phyloP scores from a whole-genome alignment of 2,797 vertebrate genomes.

The Coregonus ussuriensis region DNA sequence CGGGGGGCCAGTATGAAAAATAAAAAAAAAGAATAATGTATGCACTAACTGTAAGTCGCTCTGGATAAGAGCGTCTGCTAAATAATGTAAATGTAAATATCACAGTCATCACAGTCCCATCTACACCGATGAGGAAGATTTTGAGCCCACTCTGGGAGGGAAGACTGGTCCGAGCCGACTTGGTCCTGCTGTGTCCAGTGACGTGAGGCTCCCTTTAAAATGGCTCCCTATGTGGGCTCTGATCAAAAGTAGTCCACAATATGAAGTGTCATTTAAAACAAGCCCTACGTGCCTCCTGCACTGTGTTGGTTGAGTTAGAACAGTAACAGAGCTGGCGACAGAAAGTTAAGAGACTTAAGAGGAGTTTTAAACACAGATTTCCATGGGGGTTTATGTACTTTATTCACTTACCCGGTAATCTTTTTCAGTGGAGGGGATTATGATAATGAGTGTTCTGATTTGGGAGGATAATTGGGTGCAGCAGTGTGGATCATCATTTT shows the following conservation, averaged over 20 bases:
- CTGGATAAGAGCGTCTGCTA: no score
- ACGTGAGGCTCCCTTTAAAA: not conserved
- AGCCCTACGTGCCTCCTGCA: not conserved
- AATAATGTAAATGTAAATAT: not conserved
- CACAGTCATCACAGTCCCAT: not conserved
- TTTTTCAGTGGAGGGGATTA: not conserved
- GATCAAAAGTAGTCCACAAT: not conserved
- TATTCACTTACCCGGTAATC: not conserved
- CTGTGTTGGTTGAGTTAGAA: not conserved
- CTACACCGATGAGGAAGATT: not conserved
- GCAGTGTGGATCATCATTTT: not conserved
- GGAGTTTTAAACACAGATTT: conserved; percentile 1
- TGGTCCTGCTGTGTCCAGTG: not conserved
- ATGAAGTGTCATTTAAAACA: not conserved
- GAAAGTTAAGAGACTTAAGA: not conserved
- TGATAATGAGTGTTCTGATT: conserved; percentile 2
- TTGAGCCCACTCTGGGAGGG: not conserved
- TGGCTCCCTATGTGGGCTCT: not conserved
- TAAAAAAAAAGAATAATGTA: no score
- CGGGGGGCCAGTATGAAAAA: no score
- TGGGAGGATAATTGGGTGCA: not conserved
- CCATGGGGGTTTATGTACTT: not conserved
- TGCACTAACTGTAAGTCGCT: no score
- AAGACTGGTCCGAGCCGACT: not conserved
- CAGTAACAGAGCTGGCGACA: not conserved